These are phyloP conservation scores for Campaea margaritaria DNA, from an alignment of 2,888 invertebrate species.

Conservation along the genomic window DNA sequence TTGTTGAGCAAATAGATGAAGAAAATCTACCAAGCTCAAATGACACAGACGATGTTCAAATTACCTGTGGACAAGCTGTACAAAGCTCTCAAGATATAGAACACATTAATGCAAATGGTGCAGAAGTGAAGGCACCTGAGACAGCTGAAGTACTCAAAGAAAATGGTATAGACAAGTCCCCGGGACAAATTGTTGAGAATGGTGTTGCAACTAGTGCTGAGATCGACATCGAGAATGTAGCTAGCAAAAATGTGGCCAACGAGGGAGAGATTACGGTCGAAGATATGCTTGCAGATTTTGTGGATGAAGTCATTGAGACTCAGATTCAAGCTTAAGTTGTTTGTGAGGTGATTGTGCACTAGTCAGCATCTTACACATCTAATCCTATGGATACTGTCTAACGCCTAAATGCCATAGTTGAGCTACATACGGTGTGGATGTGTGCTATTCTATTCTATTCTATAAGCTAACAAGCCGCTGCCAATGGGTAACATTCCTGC, in stretches of 20 bases:
- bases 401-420: too few species aligned
- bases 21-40: slow-evolving; percentile 72
- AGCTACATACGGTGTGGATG: too few species aligned
- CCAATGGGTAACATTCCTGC: too few species aligned
- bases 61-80: slow-evolving; percentile 71
- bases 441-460: too few species aligned
- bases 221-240: slow-evolving; percentile 36
- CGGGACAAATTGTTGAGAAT: slow-evolving; percentile 43
- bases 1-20: slow-evolving; percentile 67
- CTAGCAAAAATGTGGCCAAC: slow-evolving; percentile 40
- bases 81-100: slow-evolving; percentile 58
- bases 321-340: slow-evolving; percentile 35
- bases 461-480: too few species aligned
- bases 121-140: slow-evolving; percentile 38
- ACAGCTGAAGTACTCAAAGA: slow-evolving; percentile 47
- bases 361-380: neutral
- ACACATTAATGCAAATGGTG: slow-evolving; percentile 11
- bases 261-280: slow-evolving; percentile 58
- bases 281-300: slow-evolving; percentile 80
- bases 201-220: slow-evolving; percentile 38
- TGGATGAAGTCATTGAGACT: slow-evolving; percentile 72
- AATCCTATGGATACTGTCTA: neutral
- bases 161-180: slow-evolving; percentile 54
- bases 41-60: slow-evolving; percentile 75
- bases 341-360: too few species aligned